These are phyloP conservation scores for Thunnus thynnus DNA, from an alignment of 2,113 vertebrate species.

Conservation along the genomic window DNA sequence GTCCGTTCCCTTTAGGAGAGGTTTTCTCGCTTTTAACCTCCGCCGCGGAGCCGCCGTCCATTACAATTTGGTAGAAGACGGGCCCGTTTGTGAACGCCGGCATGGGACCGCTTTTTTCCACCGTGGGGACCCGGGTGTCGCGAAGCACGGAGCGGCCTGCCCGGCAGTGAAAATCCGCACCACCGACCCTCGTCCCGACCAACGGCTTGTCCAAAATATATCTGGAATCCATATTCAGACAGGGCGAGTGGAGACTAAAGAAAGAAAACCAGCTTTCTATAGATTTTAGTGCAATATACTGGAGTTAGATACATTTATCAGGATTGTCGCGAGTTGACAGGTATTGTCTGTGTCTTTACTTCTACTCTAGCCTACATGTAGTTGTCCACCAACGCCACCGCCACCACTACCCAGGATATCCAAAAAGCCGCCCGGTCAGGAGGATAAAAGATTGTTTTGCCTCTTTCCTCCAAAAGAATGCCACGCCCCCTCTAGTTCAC, in stretches of 20 bases:
- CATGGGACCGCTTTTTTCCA: conserved; percentile 59
- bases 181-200: conserved; percentile 69
- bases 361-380: conserved; percentile 73
- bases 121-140: conserved; percentile 58
- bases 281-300: conserved; percentile 76
- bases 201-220: conserved; percentile 80
- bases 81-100: conserved; percentile 69
- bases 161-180: conserved; percentile 68
- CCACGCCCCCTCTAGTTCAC: conserved; percentile 81
- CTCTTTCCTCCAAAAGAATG: conserved; percentile 81
- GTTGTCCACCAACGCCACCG: conserved; percentile 56
- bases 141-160: conserved; percentile 67
- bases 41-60: conserved; percentile 69
- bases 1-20: conserved; percentile 66
- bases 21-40: conserved; percentile 64
- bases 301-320: conserved; percentile 84
- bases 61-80: conserved; percentile 64
- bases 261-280: conserved; percentile 78
- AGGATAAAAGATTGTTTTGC: conserved; percentile 86
- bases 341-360: conserved; percentile 41
- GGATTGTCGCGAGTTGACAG: conserved; percentile 70
- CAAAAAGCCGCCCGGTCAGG: conserved; percentile 81
- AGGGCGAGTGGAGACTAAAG: conserved; percentile 76
- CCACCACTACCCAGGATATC: conserved; percentile 64
- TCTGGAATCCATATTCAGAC: conserved; percentile 85